Conservation (phyloP, 2,113 vertebrate species). For the Ellobius talpinus region DNA sequence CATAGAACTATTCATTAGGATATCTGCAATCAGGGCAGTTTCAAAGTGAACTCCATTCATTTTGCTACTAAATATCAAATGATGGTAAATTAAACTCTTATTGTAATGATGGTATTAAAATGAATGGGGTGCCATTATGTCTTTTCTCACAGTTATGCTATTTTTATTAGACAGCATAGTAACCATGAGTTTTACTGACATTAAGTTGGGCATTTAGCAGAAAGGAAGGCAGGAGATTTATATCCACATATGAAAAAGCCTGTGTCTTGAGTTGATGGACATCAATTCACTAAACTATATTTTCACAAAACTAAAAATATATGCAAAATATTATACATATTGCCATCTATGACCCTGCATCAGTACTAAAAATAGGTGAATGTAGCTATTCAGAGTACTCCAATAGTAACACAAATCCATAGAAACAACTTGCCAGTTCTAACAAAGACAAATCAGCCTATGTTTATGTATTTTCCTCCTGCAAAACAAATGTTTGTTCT, state of each 20-base stretch:
- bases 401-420: slow-evolving; percentile 25
- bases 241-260: slow-evolving; percentile 59
- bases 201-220: slow-evolving; percentile 39
- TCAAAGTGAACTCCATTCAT: slow-evolving; percentile 85
- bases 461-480: not conserved
- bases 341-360: slow-evolving; percentile 30
- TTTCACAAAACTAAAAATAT: slow-evolving; percentile 73
- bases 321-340: slow-evolving; percentile 54
- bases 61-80: slow-evolving; percentile 87
- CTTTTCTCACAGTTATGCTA: slow-evolving; percentile 58
- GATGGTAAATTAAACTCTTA: slow-evolving; percentile 87
- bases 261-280: slow-evolving; percentile 61
- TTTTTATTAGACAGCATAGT: slow-evolving; percentile 84
- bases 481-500: not conserved
- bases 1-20: slow-evolving; percentile 83
- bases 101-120: slow-evolving; percentile 86
- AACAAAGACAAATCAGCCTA: slow-evolving; percentile 51
- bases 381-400: not conserved
- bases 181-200: slow-evolving; percentile 63
- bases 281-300: slow-evolving; percentile 74
- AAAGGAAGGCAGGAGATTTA: slow-evolving; percentile 56
- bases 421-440: slow-evolving; percentile 60
- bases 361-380: slow-evolving; percentile 66
- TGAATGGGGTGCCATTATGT: slow-evolving; percentile 85
- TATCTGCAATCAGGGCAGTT: slow-evolving; percentile 73